Base-by-base conservation (phyloP, 2,113 vertebrate species). In the Solea solea region DNA sequence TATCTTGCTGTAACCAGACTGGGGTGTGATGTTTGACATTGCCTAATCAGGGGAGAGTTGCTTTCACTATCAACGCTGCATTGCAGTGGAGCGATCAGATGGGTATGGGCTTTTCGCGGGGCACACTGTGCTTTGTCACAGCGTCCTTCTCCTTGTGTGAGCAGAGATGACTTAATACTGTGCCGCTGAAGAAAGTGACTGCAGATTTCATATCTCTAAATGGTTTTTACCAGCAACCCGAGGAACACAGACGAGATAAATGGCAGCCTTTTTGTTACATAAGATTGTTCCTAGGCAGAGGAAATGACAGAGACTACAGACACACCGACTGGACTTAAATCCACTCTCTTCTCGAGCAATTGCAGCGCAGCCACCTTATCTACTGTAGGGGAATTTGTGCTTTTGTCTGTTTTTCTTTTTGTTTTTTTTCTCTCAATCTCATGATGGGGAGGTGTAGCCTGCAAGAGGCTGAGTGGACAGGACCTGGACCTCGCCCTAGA, bases 51-150 rank as follows among this genome's bases (percentile, higher is more conserved):
- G 52, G n/a, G 58, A 57, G 25, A 63, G 51, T 68, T 86, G 74
- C 73, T 72, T 76, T 65, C 61, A 67, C 51, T 54, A 56, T 85
- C 67, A 57, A 67, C 75, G 72, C 89, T 86, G 82, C 89, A 89
- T 82, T 92, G 86, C 86, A 81, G 85, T 69, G 69, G 77, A 57
- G 57, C 59, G 84, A 83, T 78, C 83, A 70, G 64, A 74, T 71
- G 7, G 50, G 58, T 15, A 8, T 49, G 4, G 62, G 81, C 53
- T 69, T 80, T 80, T 70, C 27, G 11, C 64, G 41, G 48, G 34
- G 48, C 16, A 4, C 10, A 27, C 72, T 49, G 25, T 71, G 65
- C 71, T 76, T 69, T 53, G 70, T 82, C 77, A 73, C 41, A 0
- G 70, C 60, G 81, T 81, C 41, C 68, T 55, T 69, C 65, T 60